Evolutionary conservation across 2,113 vertebrate species (phyloP).

Genomic region (Callospermophilus lateralis): DNA sequence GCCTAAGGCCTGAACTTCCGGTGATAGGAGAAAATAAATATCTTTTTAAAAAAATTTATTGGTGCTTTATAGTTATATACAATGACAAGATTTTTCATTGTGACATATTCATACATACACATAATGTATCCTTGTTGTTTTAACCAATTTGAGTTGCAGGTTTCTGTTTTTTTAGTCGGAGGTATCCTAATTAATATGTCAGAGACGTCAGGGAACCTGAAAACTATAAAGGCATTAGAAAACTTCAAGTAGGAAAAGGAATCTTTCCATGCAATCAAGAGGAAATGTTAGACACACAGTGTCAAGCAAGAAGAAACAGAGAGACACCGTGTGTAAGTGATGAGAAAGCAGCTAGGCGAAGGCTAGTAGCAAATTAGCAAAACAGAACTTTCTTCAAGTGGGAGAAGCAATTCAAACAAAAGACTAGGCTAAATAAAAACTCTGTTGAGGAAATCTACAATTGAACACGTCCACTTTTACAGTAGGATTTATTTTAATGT

Average conservation of each 20-base stretch:
- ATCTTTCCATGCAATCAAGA: background rate
- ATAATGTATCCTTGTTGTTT: background rate
- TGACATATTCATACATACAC: too few species aligned
- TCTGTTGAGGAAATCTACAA: background rate
- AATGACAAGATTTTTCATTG: too few species aligned
- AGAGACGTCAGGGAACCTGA: background rate
- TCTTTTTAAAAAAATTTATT: too few species aligned
- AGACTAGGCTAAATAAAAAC: background rate
- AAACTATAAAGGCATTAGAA: constrained; percentile 6
- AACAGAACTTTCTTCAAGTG: background rate
- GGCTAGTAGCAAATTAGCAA: background rate
- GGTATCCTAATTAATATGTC: background rate
- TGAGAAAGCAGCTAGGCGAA: background rate
- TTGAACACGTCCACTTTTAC: constrained; percentile 40
- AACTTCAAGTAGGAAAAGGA: background rate
- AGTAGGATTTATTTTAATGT: constrained; percentile 61
- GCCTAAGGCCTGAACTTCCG: background rate
- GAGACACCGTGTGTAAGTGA: background rate
- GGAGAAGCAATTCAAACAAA: constrained; percentile 42
- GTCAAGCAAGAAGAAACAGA: background rate
- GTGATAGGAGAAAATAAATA: background rate
- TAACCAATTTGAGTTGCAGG: background rate
- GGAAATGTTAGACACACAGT: background rate
- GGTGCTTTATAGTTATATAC: too few species aligned
- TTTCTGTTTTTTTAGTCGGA: background rate